Evolutionary conservation across 2,113 vertebrate species (phyloP).

Genomic region (Callorhinus ursinus): DNA sequence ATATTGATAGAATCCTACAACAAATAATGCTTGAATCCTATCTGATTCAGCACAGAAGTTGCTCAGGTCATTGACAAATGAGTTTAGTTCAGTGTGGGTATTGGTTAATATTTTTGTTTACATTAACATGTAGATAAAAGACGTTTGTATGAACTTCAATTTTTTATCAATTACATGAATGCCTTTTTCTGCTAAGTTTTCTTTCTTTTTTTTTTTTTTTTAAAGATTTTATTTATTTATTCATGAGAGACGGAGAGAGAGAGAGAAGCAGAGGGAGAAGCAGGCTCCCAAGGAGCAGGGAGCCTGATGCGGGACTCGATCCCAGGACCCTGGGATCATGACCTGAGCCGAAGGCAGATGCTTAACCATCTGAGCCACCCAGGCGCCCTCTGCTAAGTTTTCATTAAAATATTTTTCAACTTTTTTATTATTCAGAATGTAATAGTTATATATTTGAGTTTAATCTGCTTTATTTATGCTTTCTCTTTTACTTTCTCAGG

Average conservation of each 20-base stretch:
- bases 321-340: too few species aligned
- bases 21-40: conserved; percentile 24
- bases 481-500: not conserved
- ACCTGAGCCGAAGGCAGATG: too few species aligned
- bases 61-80: not conserved
- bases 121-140: not conserved
- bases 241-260: too few species aligned
- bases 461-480: not conserved
- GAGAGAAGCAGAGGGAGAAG: too few species aligned
- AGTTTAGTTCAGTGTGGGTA: not conserved
- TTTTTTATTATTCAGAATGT: not conserved
- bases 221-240: too few species aligned
- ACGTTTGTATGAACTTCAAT: not conserved
- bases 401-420: not conserved
- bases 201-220: too few species aligned
- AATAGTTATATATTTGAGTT: not conserved
- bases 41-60: not conserved
- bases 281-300: too few species aligned
- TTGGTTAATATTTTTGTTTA: not conserved
- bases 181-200: not conserved
- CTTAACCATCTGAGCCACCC: too few species aligned
- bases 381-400: not conserved
- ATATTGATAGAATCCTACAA: not conserved
- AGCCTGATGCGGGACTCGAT: too few species aligned
- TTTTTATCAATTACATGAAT: not conserved